phyloP scores from a whole-genome alignment of 2,888 invertebrate species.

The Leptinotarsa haldemani region DNA sequence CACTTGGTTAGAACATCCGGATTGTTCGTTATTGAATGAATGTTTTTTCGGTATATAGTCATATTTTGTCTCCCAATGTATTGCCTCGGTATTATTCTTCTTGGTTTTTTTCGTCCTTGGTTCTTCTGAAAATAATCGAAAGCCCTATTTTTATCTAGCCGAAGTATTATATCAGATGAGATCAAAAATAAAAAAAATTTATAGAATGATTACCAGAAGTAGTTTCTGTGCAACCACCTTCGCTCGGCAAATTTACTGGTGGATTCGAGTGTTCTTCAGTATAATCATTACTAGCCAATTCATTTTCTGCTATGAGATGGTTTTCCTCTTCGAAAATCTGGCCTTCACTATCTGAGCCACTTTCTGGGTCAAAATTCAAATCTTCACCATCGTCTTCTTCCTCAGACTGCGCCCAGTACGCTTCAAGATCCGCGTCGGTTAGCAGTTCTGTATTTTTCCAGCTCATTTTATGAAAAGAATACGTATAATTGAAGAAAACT shows the following conservation, averaged over 20 bases:
- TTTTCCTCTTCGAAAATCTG: conserved; percentile 21
- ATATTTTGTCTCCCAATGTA: conserved; percentile 2
- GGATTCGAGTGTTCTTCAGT: conserved; percentile 15
- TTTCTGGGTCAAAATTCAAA: conserved; percentile 21
- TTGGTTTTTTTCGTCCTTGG: background rate
- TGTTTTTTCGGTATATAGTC: conserved; percentile 7
- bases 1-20: conserved; percentile 7
- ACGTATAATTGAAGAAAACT: conserved; percentile 11
- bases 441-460: conserved; percentile 4
- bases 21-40: conserved; percentile 2
- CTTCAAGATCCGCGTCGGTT: conserved; percentile 19
- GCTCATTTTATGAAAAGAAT: conserved; percentile 18
- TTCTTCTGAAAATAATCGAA: conserved; percentile 2
- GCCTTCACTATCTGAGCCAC: conserved; percentile 15
- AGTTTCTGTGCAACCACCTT: conserved; percentile 10
- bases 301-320: conserved; percentile 21
- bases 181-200: background rate
- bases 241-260: conserved; percentile 14
- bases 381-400: conserved; percentile 14
- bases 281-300: conserved; percentile 8
- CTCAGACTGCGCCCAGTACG: conserved; percentile 2
- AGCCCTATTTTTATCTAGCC: background rate
- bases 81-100: conserved; percentile 4
- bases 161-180: background rate
- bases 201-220: conserved; percentile 18